Conservation (phyloP, 2,113 vertebrate species). For the Scatophagus argus region DNA sequence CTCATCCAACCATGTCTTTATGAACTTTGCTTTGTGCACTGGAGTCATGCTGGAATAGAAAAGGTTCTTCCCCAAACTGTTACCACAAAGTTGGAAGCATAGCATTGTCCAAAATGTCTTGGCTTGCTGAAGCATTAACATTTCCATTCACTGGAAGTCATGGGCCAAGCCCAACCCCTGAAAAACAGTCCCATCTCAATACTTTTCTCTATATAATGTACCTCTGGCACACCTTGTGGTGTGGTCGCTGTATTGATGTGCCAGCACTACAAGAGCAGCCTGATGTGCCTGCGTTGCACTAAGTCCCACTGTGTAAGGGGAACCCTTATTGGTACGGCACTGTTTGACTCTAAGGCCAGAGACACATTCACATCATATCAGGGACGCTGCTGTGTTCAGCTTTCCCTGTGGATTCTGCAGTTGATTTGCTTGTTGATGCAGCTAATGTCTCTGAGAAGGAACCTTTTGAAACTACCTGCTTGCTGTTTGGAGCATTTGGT, state of each 20-base stretch:
- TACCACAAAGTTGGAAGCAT: too few species aligned
- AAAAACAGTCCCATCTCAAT: too few species aligned
- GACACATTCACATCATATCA: conserved; percentile 6
- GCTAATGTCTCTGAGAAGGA: conserved; percentile 15
- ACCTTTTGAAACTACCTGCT: conserved; percentile 1
- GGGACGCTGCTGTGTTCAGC: conserved; percentile 9
- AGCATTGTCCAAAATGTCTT: too few species aligned
- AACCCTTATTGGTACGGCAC: conserved; percentile 24
- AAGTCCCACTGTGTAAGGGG: conserved; percentile 43
- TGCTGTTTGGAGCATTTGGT: neutral
- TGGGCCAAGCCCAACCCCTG: too few species aligned
- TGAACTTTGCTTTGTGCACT: too few species aligned
- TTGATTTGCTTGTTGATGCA: conserved; percentile 15
- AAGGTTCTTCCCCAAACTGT: too few species aligned
- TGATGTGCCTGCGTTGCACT: conserved; percentile 36
- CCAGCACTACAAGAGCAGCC: conserved; percentile 21
- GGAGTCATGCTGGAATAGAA: too few species aligned
- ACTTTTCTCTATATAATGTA: too few species aligned
- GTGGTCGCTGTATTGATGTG: conserved; percentile 29
- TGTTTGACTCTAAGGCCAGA: conserved; percentile 9
- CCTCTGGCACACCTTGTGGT: conserved; percentile 5
- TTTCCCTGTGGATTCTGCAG: conserved; percentile 12
- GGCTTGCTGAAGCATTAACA: too few species aligned
- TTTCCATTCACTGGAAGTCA: too few species aligned
- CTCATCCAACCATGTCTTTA: too few species aligned